Evolutionary conservation across 2,797 vertebrate species (phyloP).

Genomic region (Dromococcyx pavoninus): DNA sequence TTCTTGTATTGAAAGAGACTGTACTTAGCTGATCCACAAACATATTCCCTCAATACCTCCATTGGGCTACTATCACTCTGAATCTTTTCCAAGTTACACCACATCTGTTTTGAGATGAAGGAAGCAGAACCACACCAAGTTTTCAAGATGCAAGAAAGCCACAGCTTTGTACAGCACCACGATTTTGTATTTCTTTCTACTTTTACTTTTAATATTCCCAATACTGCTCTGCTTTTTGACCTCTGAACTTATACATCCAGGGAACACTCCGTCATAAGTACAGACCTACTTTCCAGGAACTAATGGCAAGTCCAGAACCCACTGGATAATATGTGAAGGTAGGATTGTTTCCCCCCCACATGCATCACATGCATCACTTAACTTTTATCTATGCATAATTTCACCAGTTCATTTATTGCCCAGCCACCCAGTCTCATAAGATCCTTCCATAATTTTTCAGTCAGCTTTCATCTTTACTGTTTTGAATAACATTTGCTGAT

Average conservation of each 20-base stretch:
- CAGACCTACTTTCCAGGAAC: not conserved
- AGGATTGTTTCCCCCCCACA: not conserved
- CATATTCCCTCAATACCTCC: not conserved
- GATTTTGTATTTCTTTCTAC: not conserved
- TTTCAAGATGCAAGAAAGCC: not conserved
- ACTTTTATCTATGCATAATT: not conserved
- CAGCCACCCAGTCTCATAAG: not conserved
- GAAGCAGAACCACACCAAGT: not conserved
- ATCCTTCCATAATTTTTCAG: not conserved
- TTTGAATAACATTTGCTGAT: slow-evolving; percentile 18
- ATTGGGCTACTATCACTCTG: not conserved
- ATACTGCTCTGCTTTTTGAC: not conserved
- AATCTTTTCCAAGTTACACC: not conserved
- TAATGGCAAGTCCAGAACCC: not conserved
- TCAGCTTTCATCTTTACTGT: slow-evolving; percentile 4
- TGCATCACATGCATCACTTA: not conserved
- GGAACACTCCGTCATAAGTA: not conserved
- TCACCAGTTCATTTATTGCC: not conserved
- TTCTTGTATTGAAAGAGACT: not conserved
- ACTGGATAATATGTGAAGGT: not conserved
- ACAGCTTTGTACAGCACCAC: not conserved
- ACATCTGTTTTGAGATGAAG: not conserved
- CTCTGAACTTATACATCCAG: not conserved
- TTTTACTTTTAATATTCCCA: not conserved
- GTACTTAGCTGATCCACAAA: not conserved